Percentiles rank a stretch among this genome's conserved stretches.
phyloP scores from a whole-genome alignment of 2,113 vertebrate species.

The Nannobrachium achirus region DNA sequence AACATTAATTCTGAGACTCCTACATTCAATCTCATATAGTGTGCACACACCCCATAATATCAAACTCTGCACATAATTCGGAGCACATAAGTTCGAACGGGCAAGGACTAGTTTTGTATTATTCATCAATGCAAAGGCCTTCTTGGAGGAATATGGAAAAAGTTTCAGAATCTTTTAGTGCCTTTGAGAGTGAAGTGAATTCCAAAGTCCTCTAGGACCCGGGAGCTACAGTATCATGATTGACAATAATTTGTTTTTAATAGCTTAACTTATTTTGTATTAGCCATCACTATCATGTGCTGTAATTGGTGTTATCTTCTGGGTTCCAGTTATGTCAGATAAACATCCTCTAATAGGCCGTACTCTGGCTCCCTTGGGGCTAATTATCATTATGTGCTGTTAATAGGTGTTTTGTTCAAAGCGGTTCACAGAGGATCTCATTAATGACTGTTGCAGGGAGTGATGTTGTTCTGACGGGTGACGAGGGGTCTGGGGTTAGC shows the following conservation, averaged over 20 bases:
- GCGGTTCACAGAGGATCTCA: constrained; percentile 30
- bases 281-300: constrained; percentile 25
- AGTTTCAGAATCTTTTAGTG: neutral
- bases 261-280: no score
- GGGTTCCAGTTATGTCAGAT: constrained; percentile 11
- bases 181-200: neutral
- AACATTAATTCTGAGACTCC: no score
- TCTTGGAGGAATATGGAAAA: neutral
- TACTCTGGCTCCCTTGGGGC: constrained; percentile 25
- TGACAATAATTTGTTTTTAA: no score
- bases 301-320: constrained; percentile 32
- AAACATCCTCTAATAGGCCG: constrained; percentile 37
- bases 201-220: constrained; percentile 5
- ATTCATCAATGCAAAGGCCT: no score
- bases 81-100: no score
- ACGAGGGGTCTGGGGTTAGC: neutral
- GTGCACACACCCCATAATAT: no score
- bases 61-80: no score
- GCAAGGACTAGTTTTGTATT: no score
- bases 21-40: no score
- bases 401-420: constrained; percentile 21
- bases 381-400: constrained; percentile 52
- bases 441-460: constrained; percentile 29
- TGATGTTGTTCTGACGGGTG: neutral
- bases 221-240: constrained; percentile 4